Percentiles rank a stretch among this genome's conserved stretches.
Conservation (phyloP, 2,888 invertebrate genomes). For the Leptinotarsa peninsularis region DNA sequence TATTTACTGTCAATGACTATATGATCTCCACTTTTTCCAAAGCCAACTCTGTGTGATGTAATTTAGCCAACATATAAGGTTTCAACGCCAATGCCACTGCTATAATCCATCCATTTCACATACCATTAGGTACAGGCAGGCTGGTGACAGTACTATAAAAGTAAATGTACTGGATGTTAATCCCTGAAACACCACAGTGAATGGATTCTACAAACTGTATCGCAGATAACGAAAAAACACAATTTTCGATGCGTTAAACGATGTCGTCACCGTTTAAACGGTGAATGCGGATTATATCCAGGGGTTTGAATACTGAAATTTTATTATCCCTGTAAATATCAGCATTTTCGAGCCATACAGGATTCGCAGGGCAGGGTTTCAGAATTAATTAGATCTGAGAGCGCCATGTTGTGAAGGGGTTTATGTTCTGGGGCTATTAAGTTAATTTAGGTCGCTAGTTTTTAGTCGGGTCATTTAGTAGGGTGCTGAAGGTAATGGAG, state of each 20-base stretch:
- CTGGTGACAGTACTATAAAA: constrained; percentile 59
- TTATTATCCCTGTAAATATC: constrained; percentile 29
- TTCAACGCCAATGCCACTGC: not conserved
- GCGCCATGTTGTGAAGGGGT: constrained; percentile 37
- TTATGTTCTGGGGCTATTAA: constrained; percentile 29
- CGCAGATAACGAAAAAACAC: constrained; percentile 25
- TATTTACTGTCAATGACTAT: not conserved
- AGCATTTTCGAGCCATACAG: constrained; percentile 30
- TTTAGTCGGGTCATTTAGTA: constrained; percentile 12
- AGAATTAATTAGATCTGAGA: constrained; percentile 37
- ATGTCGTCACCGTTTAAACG: constrained; percentile 24
- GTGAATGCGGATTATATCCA: constrained; percentile 25
- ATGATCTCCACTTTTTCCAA: not conserved
- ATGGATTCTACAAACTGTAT: constrained; percentile 38
- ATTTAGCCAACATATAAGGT: not conserved
- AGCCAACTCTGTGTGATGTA: not conserved
- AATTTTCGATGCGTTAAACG: constrained; percentile 25
- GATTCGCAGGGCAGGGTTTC: constrained; percentile 31
- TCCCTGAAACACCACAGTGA: constrained; percentile 51
- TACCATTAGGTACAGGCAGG: constrained; percentile 56
- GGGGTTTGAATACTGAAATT: constrained; percentile 29
- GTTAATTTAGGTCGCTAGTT: constrained; percentile 21
- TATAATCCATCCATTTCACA: constrained; percentile 58
- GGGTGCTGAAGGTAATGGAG: constrained; percentile 12
- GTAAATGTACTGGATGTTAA: constrained; percentile 58